A percentile compares a stretch with the other conserved stretches of the same genome.
phyloP scores from a whole-genome alignment of 35 echinoderm and acorn worm genomes.

The Ophioderma brevispina region DNA sequence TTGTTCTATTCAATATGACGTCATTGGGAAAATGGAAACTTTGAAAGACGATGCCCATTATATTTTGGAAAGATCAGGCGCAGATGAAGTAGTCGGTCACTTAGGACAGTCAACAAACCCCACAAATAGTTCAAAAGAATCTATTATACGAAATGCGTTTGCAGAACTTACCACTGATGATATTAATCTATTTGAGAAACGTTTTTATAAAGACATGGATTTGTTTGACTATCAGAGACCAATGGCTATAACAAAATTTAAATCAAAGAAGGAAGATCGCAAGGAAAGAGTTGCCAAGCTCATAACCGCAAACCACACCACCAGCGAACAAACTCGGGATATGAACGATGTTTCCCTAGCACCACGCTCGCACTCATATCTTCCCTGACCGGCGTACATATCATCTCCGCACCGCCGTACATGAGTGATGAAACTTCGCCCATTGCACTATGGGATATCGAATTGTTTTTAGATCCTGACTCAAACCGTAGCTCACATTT shows the following conservation, averaged over 20 bases:
- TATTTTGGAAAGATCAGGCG: conserved; percentile 34
- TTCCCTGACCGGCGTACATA: too few species aligned
- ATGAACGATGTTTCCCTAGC: too few species aligned
- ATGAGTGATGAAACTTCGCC: too few species aligned
- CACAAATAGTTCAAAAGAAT: conserved; percentile 73
- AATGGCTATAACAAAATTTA: not conserved
- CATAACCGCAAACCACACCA: too few species aligned
- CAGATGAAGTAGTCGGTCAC: conserved; percentile 44
- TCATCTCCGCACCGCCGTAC: too few species aligned
- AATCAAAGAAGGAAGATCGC: not conserved
- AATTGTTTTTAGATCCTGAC: too few species aligned
- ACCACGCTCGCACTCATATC: too few species aligned
- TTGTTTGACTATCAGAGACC: conserved; percentile 62
- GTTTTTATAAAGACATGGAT: conserved; percentile 76
- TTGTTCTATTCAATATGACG: conserved; percentile 78
- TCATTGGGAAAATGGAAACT: conserved; percentile 87
- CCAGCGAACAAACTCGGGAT: too few species aligned
- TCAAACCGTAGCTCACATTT: too few species aligned
- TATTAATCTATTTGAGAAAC: conserved; percentile 47
- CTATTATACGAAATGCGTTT: conserved; percentile 46
- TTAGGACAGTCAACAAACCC: conserved; percentile 64
- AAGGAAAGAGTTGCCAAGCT: not conserved
- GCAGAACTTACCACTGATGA: conserved; percentile 26
- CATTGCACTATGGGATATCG: too few species aligned
- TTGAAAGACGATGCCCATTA: conserved; percentile 69